Base-by-base conservation (phyloP, 2,888 invertebrate species). In the Eucriotettix oculatus region DNA sequence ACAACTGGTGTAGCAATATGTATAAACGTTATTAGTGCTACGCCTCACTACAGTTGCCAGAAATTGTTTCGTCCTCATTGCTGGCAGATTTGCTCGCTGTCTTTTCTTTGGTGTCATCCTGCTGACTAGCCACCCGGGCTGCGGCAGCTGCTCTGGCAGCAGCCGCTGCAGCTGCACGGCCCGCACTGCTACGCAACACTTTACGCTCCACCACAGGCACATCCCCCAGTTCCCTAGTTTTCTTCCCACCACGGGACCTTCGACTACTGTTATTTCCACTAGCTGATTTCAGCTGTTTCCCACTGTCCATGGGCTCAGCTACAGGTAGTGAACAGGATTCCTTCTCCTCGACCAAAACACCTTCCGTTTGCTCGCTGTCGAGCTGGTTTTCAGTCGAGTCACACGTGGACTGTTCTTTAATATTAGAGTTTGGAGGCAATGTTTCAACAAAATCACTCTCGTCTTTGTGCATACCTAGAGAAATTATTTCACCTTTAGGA, bases 171-270 rank as follows among this genome's bases (percentile, higher is more conserved):
- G 81, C 76, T 66, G 83, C 80, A 67, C 87, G 72, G 66, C 86
- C 86, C 44, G 90, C 85, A 72, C 89, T 90, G 64, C 69, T 67
- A 43, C 81, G 75, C 62, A 82, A 70, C 69, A 81, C 80, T 66
- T 82, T 82, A 63, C 80, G 75, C 66, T 81, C 81, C 1, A 78
- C 75, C 10, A 79, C 78, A 11, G 79, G 80, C 65, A 79, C 79
- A 53, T 77, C 72, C n/a, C 71, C 73, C 29, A 68, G 65, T 56
- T 76, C 70, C 42, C 60, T 62, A 7, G 58, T 29, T 52, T 62
- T 16, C 55, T 59, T 62, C 54, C 57, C 58, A 52, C 74, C 73
- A 58, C 75, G 67, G 56, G 72, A 73, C 58, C 74, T 66, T 65
- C 74, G 73, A 57, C 71, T 29, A 42, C 54, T 42, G 42, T n/a